Conservation (phyloP, 2,113 vertebrate species). For the Mellivora capensis region DNA sequence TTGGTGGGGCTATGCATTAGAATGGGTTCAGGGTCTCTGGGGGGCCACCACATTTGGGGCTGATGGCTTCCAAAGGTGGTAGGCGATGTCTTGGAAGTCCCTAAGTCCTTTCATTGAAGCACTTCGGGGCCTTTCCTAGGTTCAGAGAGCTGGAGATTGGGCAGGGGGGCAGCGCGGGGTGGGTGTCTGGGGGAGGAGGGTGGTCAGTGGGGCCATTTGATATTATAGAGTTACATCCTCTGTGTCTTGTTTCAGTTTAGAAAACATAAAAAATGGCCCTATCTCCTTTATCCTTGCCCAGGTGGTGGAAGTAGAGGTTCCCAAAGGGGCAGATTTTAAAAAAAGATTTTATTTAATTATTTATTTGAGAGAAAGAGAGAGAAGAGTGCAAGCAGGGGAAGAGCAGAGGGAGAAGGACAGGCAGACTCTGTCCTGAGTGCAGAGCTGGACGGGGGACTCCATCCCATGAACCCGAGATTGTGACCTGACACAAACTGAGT, state of each 20-base stretch:
- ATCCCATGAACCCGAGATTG: neutral
- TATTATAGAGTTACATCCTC: neutral
- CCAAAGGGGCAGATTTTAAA: neutral
- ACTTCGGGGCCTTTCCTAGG: neutral
- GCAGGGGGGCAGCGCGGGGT: fast-evolving
- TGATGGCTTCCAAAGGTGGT: neutral
- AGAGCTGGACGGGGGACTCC: neutral
- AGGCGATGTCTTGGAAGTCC: neutral
- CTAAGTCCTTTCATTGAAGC: neutral
- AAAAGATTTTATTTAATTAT: neutral
- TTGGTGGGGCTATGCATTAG: neutral
- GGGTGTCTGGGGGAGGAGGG: neutral
- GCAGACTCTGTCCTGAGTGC: neutral
- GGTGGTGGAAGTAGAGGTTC: neutral
- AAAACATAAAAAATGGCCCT: neutral
- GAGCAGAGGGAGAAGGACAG: neutral
- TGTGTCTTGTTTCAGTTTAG: neutral
- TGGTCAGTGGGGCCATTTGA: neutral
- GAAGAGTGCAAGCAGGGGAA: neutral
- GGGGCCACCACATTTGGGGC: neutral
- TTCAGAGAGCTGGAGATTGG: neutral
- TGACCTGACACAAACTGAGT: neutral
- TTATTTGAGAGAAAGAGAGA: neutral
- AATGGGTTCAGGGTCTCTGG: neutral
- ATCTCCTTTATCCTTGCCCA: neutral